These are phyloP conservation scores for Perizoma flavofasciatum DNA, from an alignment of 2,888 invertebrate species.

Conservation along the genomic window DNA sequence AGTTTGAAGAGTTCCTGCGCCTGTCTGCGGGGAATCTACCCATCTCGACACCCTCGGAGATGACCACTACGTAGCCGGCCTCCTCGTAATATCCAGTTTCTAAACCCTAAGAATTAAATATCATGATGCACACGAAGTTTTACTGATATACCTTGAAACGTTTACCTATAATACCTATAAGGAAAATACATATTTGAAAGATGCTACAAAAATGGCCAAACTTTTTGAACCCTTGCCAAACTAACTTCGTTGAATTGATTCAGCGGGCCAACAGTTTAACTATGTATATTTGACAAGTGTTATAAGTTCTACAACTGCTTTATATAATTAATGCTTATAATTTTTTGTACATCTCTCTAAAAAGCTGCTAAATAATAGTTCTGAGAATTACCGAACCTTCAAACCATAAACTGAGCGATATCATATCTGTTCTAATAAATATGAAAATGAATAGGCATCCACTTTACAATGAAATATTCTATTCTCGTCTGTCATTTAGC, in stretches of 20 bases:
- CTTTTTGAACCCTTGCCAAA: conserved; percentile 18
- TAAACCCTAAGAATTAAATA: conserved; percentile 78
- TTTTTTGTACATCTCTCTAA: background rate
- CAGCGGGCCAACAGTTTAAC: conserved; percentile 11
- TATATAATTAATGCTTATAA: background rate
- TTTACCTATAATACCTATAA: too few species aligned
- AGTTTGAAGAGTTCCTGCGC: conserved; percentile 85
- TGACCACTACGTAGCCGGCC: conserved; percentile 83
- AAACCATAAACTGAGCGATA: too few species aligned
- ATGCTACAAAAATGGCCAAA: background rate
- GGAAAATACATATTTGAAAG: background rate
- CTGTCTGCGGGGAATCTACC: conserved; percentile 85
- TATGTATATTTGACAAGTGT: conserved; percentile 13
- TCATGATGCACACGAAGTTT: conserved; percentile 66
- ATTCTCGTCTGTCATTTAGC: conserved; percentile 21
- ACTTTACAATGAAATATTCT: conserved; percentile 5
- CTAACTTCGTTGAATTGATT: background rate
- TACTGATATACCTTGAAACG: conserved; percentile 32
- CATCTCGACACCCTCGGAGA: conserved; percentile 86
- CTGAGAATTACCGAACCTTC: too few species aligned
- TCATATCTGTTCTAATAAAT: too few species aligned
- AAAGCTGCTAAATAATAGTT: background rate
- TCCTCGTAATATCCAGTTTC: conserved; percentile 86
- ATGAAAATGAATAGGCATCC: conserved; percentile 2
- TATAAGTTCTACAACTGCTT: background rate